Evolutionary conservation across 2,888 invertebrate genomes (phyloP).

Genomic region (Epirrhoe tristata): DNA sequence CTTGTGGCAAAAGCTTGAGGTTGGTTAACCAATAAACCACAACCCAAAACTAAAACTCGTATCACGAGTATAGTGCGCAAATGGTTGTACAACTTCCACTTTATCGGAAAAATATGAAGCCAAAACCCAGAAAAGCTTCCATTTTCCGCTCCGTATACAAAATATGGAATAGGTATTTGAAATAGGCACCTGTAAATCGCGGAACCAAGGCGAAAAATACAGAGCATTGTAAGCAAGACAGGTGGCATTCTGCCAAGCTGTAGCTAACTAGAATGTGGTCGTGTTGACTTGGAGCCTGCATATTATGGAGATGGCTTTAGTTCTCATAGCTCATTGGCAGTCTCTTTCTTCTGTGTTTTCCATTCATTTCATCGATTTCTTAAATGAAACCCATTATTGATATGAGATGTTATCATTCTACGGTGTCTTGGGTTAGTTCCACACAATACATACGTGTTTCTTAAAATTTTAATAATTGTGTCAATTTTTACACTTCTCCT

Average conservation of each 20-base stretch:
- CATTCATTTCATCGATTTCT: too few relatives aligned
- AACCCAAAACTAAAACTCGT: too few relatives aligned
- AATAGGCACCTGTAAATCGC: conserved; percentile 48
- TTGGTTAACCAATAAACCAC: too few relatives aligned
- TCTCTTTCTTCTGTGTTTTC: neutral
- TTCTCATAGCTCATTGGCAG: neutral
- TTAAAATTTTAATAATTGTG: too few relatives aligned
- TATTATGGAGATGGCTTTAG: conserved; percentile 10
- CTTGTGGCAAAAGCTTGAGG: too few relatives aligned
- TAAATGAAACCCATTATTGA: too few relatives aligned
- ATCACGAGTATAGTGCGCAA: too few relatives aligned
- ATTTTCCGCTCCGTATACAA: conserved; percentile 18
- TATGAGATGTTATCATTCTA: too few relatives aligned
- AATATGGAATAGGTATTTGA: conserved; percentile 37
- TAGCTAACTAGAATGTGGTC: conserved; percentile 37
- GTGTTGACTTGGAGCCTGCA: conserved; percentile 21
- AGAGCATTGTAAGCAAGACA: conserved; percentile 41
- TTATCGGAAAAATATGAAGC: conserved; percentile 2
- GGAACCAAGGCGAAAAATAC: conserved; percentile 46
- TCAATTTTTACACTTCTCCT: too few relatives aligned
- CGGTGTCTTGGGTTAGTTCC: too few relatives aligned
- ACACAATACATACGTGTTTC: too few relatives aligned
- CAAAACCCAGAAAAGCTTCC: conserved; percentile 8
- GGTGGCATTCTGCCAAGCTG: conserved; percentile 49
- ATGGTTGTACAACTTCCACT: neutral